Evolutionary conservation across 2,113 vertebrate genomes (phyloP).

Genomic region (Podarcis raffonei): DNA sequence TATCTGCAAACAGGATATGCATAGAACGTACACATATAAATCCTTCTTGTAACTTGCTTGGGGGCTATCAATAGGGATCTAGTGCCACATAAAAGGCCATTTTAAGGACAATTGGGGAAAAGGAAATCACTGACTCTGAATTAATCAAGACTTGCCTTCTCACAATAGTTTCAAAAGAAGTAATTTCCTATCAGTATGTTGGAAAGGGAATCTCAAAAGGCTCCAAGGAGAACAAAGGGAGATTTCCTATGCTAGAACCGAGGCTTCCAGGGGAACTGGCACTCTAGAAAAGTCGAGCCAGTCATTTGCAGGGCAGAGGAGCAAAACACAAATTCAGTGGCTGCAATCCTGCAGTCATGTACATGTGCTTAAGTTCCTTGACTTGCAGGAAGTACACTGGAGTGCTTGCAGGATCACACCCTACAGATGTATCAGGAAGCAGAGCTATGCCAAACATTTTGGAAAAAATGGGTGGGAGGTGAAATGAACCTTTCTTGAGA

Average conservation of each 20-base stretch:
- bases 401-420: neutral
- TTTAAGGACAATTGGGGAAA: neutral
- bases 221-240: neutral
- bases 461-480: neutral
- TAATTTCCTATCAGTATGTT: slow-evolving; percentile 10
- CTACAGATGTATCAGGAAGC: neutral
- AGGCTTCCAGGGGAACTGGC: neutral
- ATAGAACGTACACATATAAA: neutral
- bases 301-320: neutral
- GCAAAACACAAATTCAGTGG: neutral
- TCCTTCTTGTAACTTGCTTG: neutral
- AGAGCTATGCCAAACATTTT: neutral
- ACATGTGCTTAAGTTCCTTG: neutral
- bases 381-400: neutral
- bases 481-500: neutral
- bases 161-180: slow-evolving; percentile 19
- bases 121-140: neutral
- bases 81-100: neutral
- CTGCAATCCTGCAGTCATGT: neutral
- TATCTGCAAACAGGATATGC: neutral
- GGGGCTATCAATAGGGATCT: neutral
- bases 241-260: neutral
- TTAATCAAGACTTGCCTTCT: slow-evolving; percentile 14
- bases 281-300: neutral
- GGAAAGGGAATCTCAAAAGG: slow-evolving; percentile 5